phyloP scores from a whole-genome alignment of 2,888 invertebrate genomes.

The Phlogophora meticulosa region DNA sequence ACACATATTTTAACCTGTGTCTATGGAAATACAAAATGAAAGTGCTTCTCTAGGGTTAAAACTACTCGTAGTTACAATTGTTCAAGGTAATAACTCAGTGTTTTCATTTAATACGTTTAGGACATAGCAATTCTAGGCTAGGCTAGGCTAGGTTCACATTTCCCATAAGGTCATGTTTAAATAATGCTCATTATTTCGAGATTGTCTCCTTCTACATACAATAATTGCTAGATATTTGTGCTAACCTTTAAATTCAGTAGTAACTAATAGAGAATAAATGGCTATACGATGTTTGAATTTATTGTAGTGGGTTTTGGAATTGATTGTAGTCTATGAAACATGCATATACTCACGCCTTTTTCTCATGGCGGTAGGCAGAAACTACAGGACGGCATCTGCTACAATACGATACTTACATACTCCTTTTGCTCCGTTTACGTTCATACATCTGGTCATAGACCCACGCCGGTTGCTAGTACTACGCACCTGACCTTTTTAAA shows the following conservation, averaged over 20 bases:
- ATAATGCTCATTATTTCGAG: slow-evolving; percentile 47
- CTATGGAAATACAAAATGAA: neutral
- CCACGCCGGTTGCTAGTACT: too few relatives aligned
- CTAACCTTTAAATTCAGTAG: slow-evolving; percentile 42
- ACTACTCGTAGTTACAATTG: slow-evolving; percentile 1
- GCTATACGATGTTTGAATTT: slow-evolving; percentile 23
- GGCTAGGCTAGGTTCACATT: slow-evolving; percentile 14
- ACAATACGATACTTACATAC: too few relatives aligned
- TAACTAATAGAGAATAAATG: slow-evolving; percentile 15
- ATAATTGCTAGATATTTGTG: slow-evolving; percentile 46
- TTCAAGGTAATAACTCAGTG: neutral
- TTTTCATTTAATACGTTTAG: slow-evolving; percentile 4
- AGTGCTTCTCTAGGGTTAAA: neutral
- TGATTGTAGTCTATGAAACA: too few relatives aligned
- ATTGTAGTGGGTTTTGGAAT: slow-evolving; percentile 23
- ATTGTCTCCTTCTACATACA: slow-evolving; percentile 41
- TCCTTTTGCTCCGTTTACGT: too few relatives aligned
- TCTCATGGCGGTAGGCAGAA: too few relatives aligned
- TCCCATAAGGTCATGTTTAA: slow-evolving; percentile 37
- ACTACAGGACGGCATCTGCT: too few relatives aligned
- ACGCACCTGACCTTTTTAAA: too few relatives aligned
- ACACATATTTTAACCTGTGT: neutral
- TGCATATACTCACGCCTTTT: too few relatives aligned
- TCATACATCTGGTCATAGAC: too few relatives aligned
- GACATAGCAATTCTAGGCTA: neutral